A percentile compares a stretch with the other conserved stretches of the same genome.
These are phyloP conservation scores for Microctenopoma lineatum DNA, from an alignment of 2,797 vertebrate species.

Conservation along the genomic window DNA sequence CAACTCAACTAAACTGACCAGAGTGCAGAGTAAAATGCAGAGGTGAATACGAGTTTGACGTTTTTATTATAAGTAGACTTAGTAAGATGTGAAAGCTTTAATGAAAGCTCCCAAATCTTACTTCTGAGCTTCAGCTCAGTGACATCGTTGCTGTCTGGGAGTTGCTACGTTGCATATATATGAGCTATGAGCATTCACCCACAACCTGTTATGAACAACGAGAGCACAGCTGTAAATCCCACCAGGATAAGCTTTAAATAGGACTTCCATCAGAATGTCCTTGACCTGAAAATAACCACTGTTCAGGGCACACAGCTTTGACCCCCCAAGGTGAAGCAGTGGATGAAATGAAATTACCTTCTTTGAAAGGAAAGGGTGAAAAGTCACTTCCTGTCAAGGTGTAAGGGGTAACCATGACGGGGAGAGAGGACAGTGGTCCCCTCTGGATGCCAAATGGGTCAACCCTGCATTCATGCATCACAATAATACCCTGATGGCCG, in stretches of 20 bases:
- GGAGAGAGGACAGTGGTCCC: conserved; percentile 23
- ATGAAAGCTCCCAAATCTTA: conserved; percentile 20
- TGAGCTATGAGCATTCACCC: conserved; percentile 37
- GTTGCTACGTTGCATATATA: conserved; percentile 22
- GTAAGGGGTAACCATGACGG: conserved; percentile 22
- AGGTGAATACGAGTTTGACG: neutral
- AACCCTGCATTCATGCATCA: conserved; percentile 48
- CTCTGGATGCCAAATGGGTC: conserved; percentile 63
- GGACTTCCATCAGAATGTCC: conserved; percentile 52
- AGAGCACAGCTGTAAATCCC: conserved; percentile 54
- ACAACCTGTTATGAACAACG: conserved; percentile 36
- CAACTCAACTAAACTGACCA: neutral
- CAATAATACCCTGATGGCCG: conserved; percentile 74
- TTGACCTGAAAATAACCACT: conserved; percentile 55
- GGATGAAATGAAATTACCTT: conserved; percentile 20
- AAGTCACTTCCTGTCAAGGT: conserved; percentile 57
- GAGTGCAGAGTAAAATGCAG: neutral
- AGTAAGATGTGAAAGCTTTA: conserved; percentile 12
- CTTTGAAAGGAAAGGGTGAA: conserved; percentile 36
- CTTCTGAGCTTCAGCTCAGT: conserved; percentile 16
- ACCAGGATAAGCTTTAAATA: conserved; percentile 61
- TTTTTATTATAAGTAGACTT: conserved; percentile 24
- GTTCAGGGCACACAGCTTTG: conserved; percentile 36
- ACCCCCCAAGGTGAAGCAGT: conserved; percentile 29
- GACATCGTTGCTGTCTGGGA: conserved; percentile 17